Evolutionary conservation across 2,888 invertebrate species (phyloP).

Genomic region (Pyrrhosoma nymphula): DNA sequence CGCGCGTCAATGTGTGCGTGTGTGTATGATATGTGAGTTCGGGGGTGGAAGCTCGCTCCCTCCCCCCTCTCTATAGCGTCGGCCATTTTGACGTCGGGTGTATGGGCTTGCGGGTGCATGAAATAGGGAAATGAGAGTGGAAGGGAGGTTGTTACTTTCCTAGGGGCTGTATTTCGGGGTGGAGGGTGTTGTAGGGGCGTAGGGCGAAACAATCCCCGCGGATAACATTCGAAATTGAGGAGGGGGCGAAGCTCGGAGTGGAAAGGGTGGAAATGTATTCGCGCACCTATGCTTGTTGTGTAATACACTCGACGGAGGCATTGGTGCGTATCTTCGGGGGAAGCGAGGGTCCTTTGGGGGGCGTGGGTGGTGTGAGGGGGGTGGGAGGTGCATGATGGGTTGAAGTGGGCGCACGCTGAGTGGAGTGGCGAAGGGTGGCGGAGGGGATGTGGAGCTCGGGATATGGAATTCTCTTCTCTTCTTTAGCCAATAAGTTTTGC

Average conservation of each 20-base stretch:
- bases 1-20: neutral
- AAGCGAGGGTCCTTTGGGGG: neutral
- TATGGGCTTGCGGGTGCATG: neutral
- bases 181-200: neutral
- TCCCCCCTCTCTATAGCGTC: neutral
- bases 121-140: slow-evolving; percentile 51
- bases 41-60: neutral
- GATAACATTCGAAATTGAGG: neutral
- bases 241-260: neutral
- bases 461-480: too few species aligned
- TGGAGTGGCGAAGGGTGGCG: neutral
- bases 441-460: neutral
- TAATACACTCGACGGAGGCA: neutral
- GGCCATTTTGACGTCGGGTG: slow-evolving; percentile 54
- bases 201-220: neutral
- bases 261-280: neutral
- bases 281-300: neutral
- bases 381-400: neutral
- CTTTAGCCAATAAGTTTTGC: neutral
- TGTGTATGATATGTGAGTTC: neutral
- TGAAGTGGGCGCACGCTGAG: neutral
- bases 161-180: neutral
- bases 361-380: neutral
- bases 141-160: neutral
- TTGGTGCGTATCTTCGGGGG: neutral